Percentiles rank a stretch among this genome's conserved stretches.
Conservation (phyloP, 2,113 vertebrate species). For the Cnemophilus loriae region DNA sequence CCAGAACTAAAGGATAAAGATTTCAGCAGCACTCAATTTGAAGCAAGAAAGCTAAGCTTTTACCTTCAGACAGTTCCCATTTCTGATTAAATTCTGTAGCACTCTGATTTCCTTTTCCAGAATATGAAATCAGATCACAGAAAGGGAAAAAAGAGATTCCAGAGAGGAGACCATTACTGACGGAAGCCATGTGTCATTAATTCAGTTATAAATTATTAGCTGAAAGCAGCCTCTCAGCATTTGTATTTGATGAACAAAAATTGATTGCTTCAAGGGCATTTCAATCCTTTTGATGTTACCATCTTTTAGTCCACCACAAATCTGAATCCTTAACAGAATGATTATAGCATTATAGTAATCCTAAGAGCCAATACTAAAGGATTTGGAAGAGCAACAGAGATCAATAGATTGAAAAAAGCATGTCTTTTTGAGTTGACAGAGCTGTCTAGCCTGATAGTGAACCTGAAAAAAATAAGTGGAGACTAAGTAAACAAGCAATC, state of each 20-base stretch:
- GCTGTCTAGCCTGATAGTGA: conserved; percentile 75
- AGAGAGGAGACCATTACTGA: conserved; percentile 60
- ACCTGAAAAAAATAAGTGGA: conserved; percentile 75
- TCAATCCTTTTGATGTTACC: conserved; percentile 81
- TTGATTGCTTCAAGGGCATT: conserved; percentile 85
- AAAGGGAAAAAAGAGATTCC: conserved; percentile 45
- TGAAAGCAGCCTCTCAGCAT: conserved; percentile 77
- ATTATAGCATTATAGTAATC: conserved; percentile 90
- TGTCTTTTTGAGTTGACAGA: conserved; percentile 78
- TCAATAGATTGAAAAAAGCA: conserved; percentile 85
- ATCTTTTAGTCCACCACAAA: conserved; percentile 78
- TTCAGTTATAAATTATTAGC: conserved; percentile 82
- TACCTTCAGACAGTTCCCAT: conserved; percentile 27
- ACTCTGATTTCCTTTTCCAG: conserved; percentile 64
- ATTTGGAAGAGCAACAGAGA: conserved; percentile 82
- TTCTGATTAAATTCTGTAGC: conserved; percentile 65
- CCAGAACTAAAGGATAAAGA: neutral
- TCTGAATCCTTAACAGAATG: conserved; percentile 84
- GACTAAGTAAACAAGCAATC: conserved; percentile 69
- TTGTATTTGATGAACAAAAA: conserved; percentile 84
- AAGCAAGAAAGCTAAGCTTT: conserved; percentile 42
- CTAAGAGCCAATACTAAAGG: conserved; percentile 85
- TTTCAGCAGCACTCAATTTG: conserved; percentile 22
- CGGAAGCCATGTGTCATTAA: conserved; percentile 79
- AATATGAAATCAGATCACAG: conserved; percentile 74